Percentiles rank a stretch among this genome's conserved stretches.
Evolutionary conservation across 2,888 invertebrate genomes (phyloP).

Genomic region (Bembecia ichneumoniformis): DNA sequence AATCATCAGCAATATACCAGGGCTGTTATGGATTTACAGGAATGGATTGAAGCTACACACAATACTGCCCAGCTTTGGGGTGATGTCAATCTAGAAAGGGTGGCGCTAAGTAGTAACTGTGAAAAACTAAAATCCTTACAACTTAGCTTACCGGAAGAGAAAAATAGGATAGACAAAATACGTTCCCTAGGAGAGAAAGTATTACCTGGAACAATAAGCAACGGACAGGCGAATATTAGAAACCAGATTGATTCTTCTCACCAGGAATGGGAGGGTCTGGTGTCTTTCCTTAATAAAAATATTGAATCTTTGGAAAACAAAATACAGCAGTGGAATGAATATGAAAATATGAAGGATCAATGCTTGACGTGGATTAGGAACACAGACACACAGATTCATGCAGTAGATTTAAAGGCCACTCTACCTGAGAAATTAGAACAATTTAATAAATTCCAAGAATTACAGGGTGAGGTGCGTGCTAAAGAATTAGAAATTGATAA

Average conservation of each 20-base stretch:
- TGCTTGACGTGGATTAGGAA: conserved; percentile 90
- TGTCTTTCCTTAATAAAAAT: conserved; percentile 82
- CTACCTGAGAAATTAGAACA: conserved; percentile 88
- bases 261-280: conserved; percentile 90
- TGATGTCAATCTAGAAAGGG: conserved; percentile 86
- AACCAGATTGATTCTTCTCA: conserved; percentile 90
- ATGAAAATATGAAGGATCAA: conserved; percentile 87
- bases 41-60: conserved; percentile 88
- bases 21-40: conserved; percentile 87
- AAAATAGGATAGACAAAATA: conserved; percentile 85
- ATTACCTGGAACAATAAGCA: conserved; percentile 86
- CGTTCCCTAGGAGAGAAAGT: conserved; percentile 90
- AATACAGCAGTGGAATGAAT: conserved; percentile 92
- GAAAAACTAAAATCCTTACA: conserved; percentile 87
- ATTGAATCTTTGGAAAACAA: conserved; percentile 86
- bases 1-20: conserved; percentile 92
- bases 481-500: conserved; percentile 94
- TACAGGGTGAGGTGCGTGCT: conserved; percentile 91
- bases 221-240: conserved; percentile 87
- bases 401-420: conserved; percentile 87
- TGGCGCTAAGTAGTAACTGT: conserved; percentile 87
- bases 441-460: conserved; percentile 80
- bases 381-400: conserved; percentile 89
- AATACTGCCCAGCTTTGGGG: conserved; percentile 87
- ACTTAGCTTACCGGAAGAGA: conserved; percentile 86